Conservation (phyloP, 2,113 vertebrate genomes). For the Chelonoidis abingdonii region DNA sequence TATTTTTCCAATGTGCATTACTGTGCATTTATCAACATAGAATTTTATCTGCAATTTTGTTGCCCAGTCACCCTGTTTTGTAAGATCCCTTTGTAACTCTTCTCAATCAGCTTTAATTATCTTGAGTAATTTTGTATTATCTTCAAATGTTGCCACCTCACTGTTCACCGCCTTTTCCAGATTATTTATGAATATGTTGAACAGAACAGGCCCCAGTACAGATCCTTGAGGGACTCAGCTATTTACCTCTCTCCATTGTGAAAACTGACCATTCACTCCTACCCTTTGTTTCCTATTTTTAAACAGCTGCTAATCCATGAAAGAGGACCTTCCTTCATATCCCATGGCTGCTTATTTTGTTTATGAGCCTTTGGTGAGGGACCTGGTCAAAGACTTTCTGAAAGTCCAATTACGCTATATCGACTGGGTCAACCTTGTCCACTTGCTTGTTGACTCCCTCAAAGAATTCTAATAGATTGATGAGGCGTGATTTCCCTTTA, state of each 20-base stretch:
- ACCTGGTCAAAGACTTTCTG: neutral
- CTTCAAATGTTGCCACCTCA: neutral
- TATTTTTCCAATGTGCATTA: neutral
- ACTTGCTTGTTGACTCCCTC: neutral
- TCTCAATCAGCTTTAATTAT: neutral
- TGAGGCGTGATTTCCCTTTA: neutral
- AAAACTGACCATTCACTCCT: neutral
- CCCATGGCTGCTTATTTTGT: neutral
- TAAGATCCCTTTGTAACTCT: neutral
- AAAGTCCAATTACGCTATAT: neutral
- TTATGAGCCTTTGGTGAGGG: neutral
- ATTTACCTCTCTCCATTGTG: neutral
- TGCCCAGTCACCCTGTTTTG: neutral
- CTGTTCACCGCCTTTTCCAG: neutral
- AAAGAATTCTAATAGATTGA: neutral
- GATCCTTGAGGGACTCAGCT: neutral
- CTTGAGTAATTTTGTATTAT: neutral
- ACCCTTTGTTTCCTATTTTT: neutral
- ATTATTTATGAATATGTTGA: neutral
- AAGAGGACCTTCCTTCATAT: neutral
- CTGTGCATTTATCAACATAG: neutral
- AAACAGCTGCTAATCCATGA: neutral
- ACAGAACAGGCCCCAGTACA: neutral
- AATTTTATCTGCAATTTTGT: neutral
- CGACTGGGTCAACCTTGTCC: neutral